Evolutionary conservation across 2,888 invertebrate genomes (phyloP).

Genomic region (Papilio protenor): DNA sequence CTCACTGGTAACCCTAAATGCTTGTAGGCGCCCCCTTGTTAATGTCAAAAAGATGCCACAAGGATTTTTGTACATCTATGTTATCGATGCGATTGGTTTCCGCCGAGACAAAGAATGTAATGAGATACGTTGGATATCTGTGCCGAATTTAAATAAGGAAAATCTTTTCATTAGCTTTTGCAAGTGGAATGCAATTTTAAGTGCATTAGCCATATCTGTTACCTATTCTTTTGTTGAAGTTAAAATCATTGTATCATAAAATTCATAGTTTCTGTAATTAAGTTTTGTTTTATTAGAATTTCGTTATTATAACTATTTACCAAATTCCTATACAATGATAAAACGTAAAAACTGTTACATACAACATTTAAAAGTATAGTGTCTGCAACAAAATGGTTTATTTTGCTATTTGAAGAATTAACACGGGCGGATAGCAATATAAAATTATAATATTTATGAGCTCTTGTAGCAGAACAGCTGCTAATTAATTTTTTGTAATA

Average conservation of each 20-base stretch:
- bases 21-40: no score
- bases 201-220: not conserved
- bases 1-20: no score
- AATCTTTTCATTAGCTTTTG: constrained; percentile 1
- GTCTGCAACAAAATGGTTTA: no score
- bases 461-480: no score
- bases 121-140: not conserved
- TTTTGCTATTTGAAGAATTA: no score
- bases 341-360: not conserved
- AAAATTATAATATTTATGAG: no score
- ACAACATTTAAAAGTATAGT: no score
- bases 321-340: not conserved
- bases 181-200: not conserved
- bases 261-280: not conserved
- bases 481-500: no score
- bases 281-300: not conserved
- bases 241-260: not conserved
- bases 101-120: constrained; percentile 10
- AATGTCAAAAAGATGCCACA: no score
- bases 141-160: not conserved
- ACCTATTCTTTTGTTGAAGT: not conserved
- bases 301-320: not conserved
- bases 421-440: no score
- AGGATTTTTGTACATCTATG: not conserved
- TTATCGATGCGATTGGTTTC: not conserved